These are phyloP conservation scores for Halocynthia aurantium DNA, from an alignment of 23 tunicate species.

Conservation along the genomic window DNA sequence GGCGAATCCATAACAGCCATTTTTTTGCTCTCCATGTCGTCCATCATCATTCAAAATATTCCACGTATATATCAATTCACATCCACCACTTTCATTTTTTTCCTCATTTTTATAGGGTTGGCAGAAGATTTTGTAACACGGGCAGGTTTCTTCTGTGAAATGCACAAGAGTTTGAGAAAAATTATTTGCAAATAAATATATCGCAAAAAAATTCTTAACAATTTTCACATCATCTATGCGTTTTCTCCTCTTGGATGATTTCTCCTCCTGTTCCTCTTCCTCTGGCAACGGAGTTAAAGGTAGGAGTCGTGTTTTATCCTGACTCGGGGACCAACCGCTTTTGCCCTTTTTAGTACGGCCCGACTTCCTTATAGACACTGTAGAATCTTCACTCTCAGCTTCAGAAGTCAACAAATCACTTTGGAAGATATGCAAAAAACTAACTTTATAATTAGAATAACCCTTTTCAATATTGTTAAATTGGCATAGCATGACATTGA, in stretches of 20 bases:
- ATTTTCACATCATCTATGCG: not conserved
- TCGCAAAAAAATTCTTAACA: not conserved
- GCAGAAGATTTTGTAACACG: too few species aligned
- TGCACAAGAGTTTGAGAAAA: too few species aligned
- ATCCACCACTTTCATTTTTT: too few species aligned
- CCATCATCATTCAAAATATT: too few species aligned
- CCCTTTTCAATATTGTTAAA: not conserved
- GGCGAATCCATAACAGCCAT: too few species aligned
- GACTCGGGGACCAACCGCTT: conserved; percentile 5
- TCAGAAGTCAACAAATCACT: not conserved
- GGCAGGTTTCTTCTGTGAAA: too few species aligned
- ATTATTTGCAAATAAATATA: too few species aligned
- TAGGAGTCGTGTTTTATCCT: not conserved
- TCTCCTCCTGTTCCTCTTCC: conserved; percentile 5
- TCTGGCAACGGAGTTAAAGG: conserved; percentile 4
- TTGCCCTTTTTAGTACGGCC: not conserved
- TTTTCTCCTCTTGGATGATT: not conserved
- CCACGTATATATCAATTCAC: too few species aligned
- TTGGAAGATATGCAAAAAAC: not conserved
- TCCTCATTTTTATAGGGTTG: too few species aligned
- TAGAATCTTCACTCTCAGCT: conserved; percentile 1
- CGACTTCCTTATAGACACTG: not conserved
- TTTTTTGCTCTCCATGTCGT: too few species aligned
- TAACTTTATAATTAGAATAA: not conserved
- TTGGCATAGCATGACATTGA: too few species aligned